Evolutionary conservation across 2,888 invertebrate genomes (phyloP).

Genomic region (Sphecodes monilicornis): DNA sequence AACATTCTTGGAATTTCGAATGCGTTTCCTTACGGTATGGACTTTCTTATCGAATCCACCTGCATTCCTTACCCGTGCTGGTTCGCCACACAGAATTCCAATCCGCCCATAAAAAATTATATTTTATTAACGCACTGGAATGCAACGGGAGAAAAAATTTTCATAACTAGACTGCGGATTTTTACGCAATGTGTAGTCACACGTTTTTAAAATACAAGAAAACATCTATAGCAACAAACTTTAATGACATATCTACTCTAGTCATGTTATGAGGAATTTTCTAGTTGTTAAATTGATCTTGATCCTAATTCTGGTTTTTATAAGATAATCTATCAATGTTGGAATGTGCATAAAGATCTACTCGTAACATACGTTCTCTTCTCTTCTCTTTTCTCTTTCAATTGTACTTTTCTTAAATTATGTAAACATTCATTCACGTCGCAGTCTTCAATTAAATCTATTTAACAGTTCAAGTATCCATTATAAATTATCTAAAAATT

Average conservation of each 20-base stretch:
- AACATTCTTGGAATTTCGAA: conserved; percentile 26
- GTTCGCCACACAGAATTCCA: neutral
- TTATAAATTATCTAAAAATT: too few species aligned
- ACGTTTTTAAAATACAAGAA: too few species aligned
- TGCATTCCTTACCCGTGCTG: neutral
- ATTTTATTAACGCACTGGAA: neutral
- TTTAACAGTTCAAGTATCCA: too few species aligned
- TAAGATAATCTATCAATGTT: neutral
- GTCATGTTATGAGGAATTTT: neutral
- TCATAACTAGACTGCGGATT: neutral
- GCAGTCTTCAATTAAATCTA: too few species aligned
- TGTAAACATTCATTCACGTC: too few species aligned
- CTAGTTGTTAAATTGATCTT: neutral
- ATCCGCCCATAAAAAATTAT: neutral
- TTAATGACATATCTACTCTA: neutral
- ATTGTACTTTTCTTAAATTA: too few species aligned
- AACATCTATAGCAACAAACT: neutral
- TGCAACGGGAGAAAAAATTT: neutral
- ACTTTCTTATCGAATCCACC: neutral
- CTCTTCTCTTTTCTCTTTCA: too few species aligned
- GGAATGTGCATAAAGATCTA: too few species aligned
- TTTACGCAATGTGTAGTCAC: too few species aligned
- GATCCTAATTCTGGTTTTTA: neutral
- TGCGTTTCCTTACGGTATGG: neutral
- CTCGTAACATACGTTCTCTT: too few species aligned